A percentile compares a stretch with the other conserved stretches of the same genome.
These are phyloP conservation scores for Diaphora mendica DNA, from an alignment of 2,888 invertebrate genomes.

Conservation along the genomic window DNA sequence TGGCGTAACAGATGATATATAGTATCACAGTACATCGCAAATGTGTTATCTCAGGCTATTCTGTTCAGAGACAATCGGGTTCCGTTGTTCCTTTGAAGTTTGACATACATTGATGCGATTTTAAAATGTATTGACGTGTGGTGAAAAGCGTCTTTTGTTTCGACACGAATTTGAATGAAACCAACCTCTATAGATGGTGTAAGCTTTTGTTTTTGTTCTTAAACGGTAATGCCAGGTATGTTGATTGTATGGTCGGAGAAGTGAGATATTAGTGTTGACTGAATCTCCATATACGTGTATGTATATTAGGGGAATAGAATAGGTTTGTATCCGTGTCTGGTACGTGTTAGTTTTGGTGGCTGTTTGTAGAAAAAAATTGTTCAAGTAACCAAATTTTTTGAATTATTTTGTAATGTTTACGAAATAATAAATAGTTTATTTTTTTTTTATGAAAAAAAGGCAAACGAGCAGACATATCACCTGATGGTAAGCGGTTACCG, in stretches of 20 bases:
- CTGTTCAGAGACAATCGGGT: slow-evolving; percentile 67
- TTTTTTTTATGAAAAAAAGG: no score
- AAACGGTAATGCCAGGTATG: slow-evolving; percentile 10
- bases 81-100: slow-evolving; percentile 51
- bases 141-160: slow-evolving; percentile 27
- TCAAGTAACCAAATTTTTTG: no score
- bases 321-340: neutral
- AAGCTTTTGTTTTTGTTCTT: slow-evolving; percentile 26
- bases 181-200: slow-evolving; percentile 8
- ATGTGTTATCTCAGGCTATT: slow-evolving; percentile 72
- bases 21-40: slow-evolving; percentile 71
- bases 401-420: neutral
- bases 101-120: slow-evolving; percentile 30
- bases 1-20: slow-evolving; percentile 68
- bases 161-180: slow-evolving; percentile 20
- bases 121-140: slow-evolving; percentile 29
- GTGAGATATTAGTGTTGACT: neutral
- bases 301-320: neutral
- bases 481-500: no score
- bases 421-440: neutral
- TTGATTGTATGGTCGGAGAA: neutral
- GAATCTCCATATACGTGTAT: neutral
- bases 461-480: no score
- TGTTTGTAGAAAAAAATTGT: no score
- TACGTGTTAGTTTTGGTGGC: neutral